A percentile compares a stretch with the other conserved stretches of the same genome.
phyloP scores from a whole-genome alignment of 2,888 invertebrate genomes.

The Muschampia plurimacula region DNA sequence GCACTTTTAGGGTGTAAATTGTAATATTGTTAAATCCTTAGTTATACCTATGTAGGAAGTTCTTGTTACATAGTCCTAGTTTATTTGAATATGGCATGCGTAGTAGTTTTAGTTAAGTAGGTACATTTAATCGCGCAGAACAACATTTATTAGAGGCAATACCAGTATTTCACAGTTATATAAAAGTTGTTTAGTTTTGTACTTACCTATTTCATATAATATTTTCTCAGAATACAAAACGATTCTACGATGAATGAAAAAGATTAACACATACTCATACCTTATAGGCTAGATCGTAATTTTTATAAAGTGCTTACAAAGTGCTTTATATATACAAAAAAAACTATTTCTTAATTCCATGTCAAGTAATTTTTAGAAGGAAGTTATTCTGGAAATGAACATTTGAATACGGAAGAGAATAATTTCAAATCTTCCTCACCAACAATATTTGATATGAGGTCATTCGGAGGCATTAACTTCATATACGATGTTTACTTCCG shows the following conservation, averaged over 20 bases:
- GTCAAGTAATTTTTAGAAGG: too few relatives aligned
- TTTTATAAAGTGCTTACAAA: too few relatives aligned
- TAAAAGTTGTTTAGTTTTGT: neutral
- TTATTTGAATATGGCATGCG: conserved; percentile 50
- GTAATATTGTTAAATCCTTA: neutral
- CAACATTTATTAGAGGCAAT: conserved; percentile 37
- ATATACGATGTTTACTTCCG: neutral
- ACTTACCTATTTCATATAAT: neutral
- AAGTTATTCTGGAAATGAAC: neutral
- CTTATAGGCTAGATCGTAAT: too few relatives aligned
- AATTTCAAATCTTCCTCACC: neutral
- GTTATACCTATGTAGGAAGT: conserved; percentile 10
- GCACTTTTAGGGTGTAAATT: neutral
- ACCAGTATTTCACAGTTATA: conserved; percentile 6
- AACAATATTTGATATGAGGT: neutral
- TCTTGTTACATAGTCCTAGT: conserved; percentile 23
- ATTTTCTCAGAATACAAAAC: neutral
- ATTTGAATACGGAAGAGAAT: neutral
- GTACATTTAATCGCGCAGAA: conserved; percentile 45
- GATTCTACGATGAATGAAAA: neutral
- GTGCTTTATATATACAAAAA: too few relatives aligned
- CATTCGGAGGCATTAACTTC: conserved; percentile 1
- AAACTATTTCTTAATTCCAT: too few relatives aligned
- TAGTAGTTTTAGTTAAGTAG: conserved; percentile 42
- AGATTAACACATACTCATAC: too few relatives aligned